These are phyloP conservation scores for Heliconius hortense DNA, from an alignment of 2,888 invertebrate genomes.

Conservation along the genomic window DNA sequence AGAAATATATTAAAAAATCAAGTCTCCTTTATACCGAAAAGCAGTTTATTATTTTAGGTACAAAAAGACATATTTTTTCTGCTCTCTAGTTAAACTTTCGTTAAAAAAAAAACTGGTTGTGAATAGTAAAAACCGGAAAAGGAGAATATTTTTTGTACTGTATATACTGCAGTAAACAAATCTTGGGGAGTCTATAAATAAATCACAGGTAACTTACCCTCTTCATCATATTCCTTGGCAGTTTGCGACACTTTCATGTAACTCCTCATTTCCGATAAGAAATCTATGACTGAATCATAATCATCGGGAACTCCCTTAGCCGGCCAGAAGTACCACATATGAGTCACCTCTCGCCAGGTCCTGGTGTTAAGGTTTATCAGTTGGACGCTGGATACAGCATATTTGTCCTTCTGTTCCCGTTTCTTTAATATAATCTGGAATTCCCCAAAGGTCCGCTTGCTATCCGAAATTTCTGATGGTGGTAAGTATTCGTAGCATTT, in stretches of 20 bases:
- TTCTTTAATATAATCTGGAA: conserved; percentile 93
- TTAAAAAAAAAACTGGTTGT: too few species aligned
- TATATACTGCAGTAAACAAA: too few species aligned
- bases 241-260: conserved; percentile 77
- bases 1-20: too few species aligned
- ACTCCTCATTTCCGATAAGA: conserved; percentile 91
- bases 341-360: conserved; percentile 92
- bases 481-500: conserved; percentile 96
- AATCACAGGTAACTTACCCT: conserved; percentile 53
- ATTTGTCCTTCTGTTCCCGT: conserved; percentile 94
- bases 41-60: too few species aligned
- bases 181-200: background rate
- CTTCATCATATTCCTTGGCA: conserved; percentile 78
- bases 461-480: conserved; percentile 94
- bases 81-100: too few species aligned
- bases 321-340: conserved; percentile 98
- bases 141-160: too few species aligned
- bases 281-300: conserved; percentile 91
- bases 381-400: conserved; percentile 92
- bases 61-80: too few species aligned
- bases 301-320: conserved; percentile 92
- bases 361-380: conserved; percentile 91
- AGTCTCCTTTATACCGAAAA: too few species aligned
- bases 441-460: conserved; percentile 92
- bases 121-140: too few species aligned